Evolutionary conservation across 2,113 vertebrate genomes (phyloP).

Genomic region (Willisornis vidua): DNA sequence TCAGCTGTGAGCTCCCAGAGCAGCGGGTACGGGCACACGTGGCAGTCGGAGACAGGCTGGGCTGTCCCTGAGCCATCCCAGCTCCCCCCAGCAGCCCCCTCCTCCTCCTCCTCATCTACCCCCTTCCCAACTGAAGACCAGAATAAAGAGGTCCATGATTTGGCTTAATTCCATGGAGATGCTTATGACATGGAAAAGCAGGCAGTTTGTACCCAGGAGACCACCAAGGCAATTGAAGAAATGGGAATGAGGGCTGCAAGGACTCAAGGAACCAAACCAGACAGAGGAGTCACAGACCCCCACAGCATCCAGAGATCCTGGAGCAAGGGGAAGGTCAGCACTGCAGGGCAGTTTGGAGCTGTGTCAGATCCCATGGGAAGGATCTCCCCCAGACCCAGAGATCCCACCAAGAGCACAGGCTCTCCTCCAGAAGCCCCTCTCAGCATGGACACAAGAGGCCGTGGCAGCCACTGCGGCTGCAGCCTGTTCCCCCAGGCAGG

Average conservation of each 20-base stretch:
- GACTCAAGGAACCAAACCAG: not conserved
- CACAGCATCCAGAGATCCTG: not conserved
- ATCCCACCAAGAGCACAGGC: not conserved
- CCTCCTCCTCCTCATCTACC: not conserved
- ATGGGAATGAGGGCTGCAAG: not conserved
- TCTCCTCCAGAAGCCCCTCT: not conserved
- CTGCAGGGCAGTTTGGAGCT: not conserved
- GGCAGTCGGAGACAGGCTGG: not conserved
- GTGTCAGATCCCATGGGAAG: not conserved
- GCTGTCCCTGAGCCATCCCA: not conserved
- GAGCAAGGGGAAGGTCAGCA: not conserved
- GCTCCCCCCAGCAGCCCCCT: not conserved
- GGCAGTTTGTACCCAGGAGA: not conserved
- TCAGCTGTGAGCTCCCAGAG: conserved; percentile 23
- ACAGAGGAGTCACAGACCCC: not conserved
- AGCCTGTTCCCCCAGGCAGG: not conserved
- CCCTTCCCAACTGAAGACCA: not conserved
- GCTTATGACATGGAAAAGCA: not conserved
- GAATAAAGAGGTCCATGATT: not conserved
- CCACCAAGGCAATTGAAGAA: not conserved
- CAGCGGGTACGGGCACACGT: not conserved
- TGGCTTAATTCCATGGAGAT: not conserved
- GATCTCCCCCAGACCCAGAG: not conserved
- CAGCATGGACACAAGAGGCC: rapidly evolving
- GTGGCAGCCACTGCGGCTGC: not conserved